Base-by-base conservation (phyloP, 2,113 vertebrate species). In the Larimichthys crocea region DNA sequence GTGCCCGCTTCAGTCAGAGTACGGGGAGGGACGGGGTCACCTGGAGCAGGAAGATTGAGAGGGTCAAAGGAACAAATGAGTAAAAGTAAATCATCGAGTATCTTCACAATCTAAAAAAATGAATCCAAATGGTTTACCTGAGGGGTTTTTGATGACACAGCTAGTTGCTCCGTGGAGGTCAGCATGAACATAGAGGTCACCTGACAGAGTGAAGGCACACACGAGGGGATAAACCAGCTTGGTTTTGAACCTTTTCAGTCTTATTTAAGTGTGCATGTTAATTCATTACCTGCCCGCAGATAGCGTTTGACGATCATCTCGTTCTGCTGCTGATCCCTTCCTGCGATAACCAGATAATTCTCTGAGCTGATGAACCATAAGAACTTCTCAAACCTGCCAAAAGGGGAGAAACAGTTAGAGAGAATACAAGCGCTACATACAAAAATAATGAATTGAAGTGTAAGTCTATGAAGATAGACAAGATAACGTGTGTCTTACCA, bases 331-430 rank as follows among this genome's bases (percentile, higher is more conserved):
- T 99, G 98, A 82, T 99, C 98, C 85, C 98, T 94, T 60, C 98
- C 98, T 72, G 98, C 98, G 55, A 99, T 99, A 64, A 99, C 85
- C 1, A 99, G 96, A 89, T 98, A 99, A 88, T 99, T 99, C 92
- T 99, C 98, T 2, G 98, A 98, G 89, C 97, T 99, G 84, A 99
- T 95, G 93, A 99, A 99, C 98, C 98, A 99, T 75, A 99, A 91
- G 94, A 99, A 99, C 95, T 99, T 99, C 93, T 99, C 98, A 96
- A 99, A 99, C 98, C 98, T 99, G 94, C 9, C 60, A 87, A 24
- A 17, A 20, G 31, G 4, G n/a, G 10, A n/a, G 11, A 48, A 22
- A 40, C 0, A 7, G 22, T 26, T 14, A 8, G 5, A 68, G 12
- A 24, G 49, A 16, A 24, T 14, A n/a, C 29, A 56, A 20, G 4